Evolutionary conservation across 2,113 vertebrate species (phyloP), one percentile per base, ranked within the genome.

Genomic region (Erythrocercus mccallii): DNA sequence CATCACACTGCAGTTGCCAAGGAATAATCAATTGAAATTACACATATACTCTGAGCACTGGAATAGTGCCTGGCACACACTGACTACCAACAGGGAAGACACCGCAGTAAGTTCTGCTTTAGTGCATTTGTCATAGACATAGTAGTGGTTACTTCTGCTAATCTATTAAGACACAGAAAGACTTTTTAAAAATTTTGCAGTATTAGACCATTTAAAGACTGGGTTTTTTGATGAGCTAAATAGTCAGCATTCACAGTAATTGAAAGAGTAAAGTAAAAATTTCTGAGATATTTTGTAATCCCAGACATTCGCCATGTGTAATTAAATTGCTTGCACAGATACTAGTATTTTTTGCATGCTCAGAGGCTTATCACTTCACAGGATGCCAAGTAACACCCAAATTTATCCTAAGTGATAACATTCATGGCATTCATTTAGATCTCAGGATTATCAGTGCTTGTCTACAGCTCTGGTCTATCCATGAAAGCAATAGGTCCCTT

Each of bases 11-110:
- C 44, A 83, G 47, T 78, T 94, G 70, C 74, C 84, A 94, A 94
- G 58, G 73, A 94, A 87, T 89, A 94, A 84, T 81, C 77, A 88
- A 81, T 60, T 76, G 91, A 85, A 95, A 92, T 87, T 61, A 15
- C 65, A 91, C 62, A 64, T 87, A 68, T 50, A 81, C 28, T 61
- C 66, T 70, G 77, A 92, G 50, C 53, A 64, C 42, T 86, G 78
- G 57, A 95, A 79, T 31, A 74, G 48, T 82, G 81, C 66, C 89
- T 95, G 65, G 28, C 37, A 78, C 31, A 61, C 53, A 72, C 15
- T 68, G 35, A 53, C 83, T 86, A 20, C 53, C 65, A 72, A 44
- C 51, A 92, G 48, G 61, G 37, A 90, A 92, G 77, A 68, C 33
- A 35, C 11, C 1, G 0, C 38, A 57, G 12, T 22, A 68, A 83